Base-by-base conservation (phyloP, 1,140 invertebrate genomes). In the Mycetomoellerius zeteki region DNA sequence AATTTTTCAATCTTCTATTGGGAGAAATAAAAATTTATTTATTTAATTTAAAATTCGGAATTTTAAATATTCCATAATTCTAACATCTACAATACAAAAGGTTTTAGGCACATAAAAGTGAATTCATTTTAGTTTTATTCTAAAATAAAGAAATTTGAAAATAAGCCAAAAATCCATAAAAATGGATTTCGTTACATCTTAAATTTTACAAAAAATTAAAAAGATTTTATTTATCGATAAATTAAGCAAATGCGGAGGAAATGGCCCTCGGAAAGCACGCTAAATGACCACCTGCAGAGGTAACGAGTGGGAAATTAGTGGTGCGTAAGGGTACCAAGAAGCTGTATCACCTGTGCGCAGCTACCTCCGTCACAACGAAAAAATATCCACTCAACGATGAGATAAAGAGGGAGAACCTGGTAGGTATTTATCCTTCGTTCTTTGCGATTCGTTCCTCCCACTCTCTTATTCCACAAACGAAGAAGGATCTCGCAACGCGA, bases 281-380 rank as follows among this genome's bases (percentile, higher is more conserved):
- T 84, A 88, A 93, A 93, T 88, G 91, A 90, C 69, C 85, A 86
- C 54, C 88, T 89, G 64, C 72, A 69, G 72, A 64, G 86, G 89
- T 94, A 94, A 94, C 91, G 90, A 95, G 90, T 90, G 91, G 92
- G 90, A 94, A 94, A 95, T 94, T 93, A 94, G 91, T 93, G 92
- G 92, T 94, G 94, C 92, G 91, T 92, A 86, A 95, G 91, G 92
- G 93, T 94, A 93, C 85, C 87, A 93, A 93, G 75, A 92, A 85
- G 85, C 19, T 60, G 56, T 84, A 60, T 91, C 93, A 95, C 94
- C 93, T 95, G 94, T 94, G 85, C 85, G 64, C 73, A 54, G 27
- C 27, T 24, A 43, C 14, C 50, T 19, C 43, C 21, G 14, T 52
- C n/a, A 54, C 78, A 72, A 82, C n/a, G 16, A 33, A 24, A 12